Percentiles rank a stretch among this genome's conserved stretches.
Conservation (phyloP, 2,888 invertebrate genomes). For the Lepidochrysops patricia region DNA sequence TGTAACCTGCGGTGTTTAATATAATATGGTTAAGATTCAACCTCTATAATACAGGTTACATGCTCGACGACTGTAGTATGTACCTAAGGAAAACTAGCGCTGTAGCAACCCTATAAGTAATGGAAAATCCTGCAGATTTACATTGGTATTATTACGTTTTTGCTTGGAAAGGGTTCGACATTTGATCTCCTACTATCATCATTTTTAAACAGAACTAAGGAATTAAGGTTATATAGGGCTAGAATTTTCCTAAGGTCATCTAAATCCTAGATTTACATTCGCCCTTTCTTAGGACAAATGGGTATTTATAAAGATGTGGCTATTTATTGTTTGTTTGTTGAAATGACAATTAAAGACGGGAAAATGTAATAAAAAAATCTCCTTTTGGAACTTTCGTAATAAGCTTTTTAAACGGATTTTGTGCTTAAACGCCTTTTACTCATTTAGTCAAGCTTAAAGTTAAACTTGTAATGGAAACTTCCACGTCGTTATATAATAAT, state of each 20-base stretch:
- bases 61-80: no score
- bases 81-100: neutral
- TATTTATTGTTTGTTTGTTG: neutral
- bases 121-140: neutral
- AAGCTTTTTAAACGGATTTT: neutral
- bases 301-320: neutral
- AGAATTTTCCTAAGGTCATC: neutral
- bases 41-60: no score
- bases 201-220: neutral
- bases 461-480: no score
- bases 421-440: neutral
- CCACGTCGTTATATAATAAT: no score
- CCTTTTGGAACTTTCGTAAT: neutral
- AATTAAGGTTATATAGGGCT: neutral
- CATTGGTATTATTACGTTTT: slow-evolving; percentile 6
- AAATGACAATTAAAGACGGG: neutral
- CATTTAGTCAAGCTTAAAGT: neutral
- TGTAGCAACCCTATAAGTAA: neutral
- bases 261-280: neutral
- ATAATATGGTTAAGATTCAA: no score
- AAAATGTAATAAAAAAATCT: no score
- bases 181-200: slow-evolving; percentile 1
- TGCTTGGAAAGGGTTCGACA: neutral
- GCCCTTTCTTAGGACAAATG: neutral
- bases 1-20: no score